Evolutionary conservation across 2,797 vertebrate species (phyloP), one percentile per base, ranked within the genome.

Genomic region (Tarsius wallacei): DNA sequence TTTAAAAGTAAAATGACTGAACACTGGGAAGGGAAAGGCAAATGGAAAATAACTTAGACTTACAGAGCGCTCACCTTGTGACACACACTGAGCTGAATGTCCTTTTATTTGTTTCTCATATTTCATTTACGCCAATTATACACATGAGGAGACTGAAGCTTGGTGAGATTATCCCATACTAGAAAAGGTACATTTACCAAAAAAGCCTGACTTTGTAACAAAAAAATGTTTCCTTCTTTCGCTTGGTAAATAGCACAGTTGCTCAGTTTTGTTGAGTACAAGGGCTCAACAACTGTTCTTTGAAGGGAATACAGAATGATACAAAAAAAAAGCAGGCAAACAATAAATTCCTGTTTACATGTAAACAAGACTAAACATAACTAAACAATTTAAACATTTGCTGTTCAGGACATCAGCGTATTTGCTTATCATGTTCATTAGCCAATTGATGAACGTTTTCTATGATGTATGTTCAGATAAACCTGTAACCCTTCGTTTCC

Each of bases 1-100:
- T 97, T 97, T 97, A 97, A 98, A 96, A 97, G 96, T 96, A 47
- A 92, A 83, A 88, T 17, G 13, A 64, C 8, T 57, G 53, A 87
- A 64, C 5, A 49, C 36, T 28, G 22, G 68, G n/a, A 61, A 55
- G 31, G 91, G 1, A 3, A 53, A 68, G 61, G 24, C 7, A 81
- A 63, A 68, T 89, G 24, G 16, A 57, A 78, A 70, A 71, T 31
- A 17, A 13, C 21, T 33, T 33, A 7, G 1, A 51, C 36, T 70
- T 22, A 28, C 1, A 10, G 14, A n/a, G 13, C 31, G 70, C 78
- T 71, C 21, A n/a, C 28, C 16, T 2, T 4, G 61, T 6, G 31
- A 57, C 13, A 57, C 33, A 24, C 14, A 33, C 17, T 24, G n/a
- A 88, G 55, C 31, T 11, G 21, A 53, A n/a, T 3, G 2, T 0